phyloP scores from a whole-genome alignment of 2,113 vertebrate genomes.

The Cichladusa arquata region DNA sequence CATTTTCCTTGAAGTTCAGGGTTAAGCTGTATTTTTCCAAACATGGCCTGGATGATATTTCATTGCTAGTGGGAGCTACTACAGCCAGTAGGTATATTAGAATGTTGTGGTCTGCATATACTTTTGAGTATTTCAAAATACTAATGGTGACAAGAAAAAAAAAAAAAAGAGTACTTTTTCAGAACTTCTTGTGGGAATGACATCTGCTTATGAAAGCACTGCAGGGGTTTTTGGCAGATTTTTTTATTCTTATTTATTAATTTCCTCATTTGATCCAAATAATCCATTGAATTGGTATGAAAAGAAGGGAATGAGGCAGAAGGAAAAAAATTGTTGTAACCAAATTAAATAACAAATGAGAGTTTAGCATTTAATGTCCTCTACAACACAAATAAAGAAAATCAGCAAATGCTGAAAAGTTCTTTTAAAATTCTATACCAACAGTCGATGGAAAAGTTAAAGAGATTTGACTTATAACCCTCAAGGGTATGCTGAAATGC shows the following conservation, averaged over 20 bases:
- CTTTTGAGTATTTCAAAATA: background rate
- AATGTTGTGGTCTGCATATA: background rate
- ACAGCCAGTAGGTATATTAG: background rate
- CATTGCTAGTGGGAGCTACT: background rate
- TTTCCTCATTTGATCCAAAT: background rate
- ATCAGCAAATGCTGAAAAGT: background rate
- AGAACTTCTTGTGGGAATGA: background rate
- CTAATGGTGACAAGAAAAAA: background rate
- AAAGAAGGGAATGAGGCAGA: background rate
- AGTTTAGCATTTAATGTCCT: background rate
- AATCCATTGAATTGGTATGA: background rate
- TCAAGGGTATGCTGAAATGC: background rate
- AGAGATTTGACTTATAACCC: background rate
- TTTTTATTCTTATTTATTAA: background rate
- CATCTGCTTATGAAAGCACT: background rate
- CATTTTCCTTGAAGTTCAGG: background rate
- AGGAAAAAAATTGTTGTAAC: background rate
- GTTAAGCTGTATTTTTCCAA: background rate
- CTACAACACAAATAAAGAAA: background rate
- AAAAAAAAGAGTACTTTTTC: background rate
- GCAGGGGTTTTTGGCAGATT: rapidly evolving
- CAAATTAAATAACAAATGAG: background rate
- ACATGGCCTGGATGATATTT: background rate
- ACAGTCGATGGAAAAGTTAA: background rate
- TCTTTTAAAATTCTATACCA: background rate